Conservation (phyloP, 2,113 vertebrate genomes). For the Phoxinus phoxinus region DNA sequence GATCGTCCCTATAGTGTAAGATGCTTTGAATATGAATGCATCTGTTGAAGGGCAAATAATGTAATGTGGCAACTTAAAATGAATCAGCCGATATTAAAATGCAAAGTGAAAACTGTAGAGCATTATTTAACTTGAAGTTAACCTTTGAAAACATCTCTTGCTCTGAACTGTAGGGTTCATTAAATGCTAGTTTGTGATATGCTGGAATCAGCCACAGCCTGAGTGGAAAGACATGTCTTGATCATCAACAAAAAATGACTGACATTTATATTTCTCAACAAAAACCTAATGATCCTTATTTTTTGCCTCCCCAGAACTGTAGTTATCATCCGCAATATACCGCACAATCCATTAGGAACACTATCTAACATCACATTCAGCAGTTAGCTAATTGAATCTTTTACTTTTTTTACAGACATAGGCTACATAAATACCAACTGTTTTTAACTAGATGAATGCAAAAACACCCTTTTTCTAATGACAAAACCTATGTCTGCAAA, state of each 20-base stretch:
- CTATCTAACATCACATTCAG: conserved; percentile 26
- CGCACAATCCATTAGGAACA: conserved; percentile 26
- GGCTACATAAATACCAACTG: conserved; percentile 5
- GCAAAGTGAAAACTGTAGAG: neutral
- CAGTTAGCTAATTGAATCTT: conserved; percentile 33
- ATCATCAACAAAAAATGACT: conserved; percentile 37
- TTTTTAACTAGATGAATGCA: conserved; percentile 24
- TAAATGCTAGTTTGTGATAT: neutral
- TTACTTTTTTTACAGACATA: conserved; percentile 10
- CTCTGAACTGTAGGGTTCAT: conserved; percentile 6
- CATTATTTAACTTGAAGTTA: conserved; percentile 23
- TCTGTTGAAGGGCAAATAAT: neutral
- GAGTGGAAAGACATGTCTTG: conserved; percentile 25
- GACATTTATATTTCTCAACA: conserved; percentile 41
- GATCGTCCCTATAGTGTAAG: neutral
- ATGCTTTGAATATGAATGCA: neutral
- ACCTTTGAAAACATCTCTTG: conserved; percentile 6
- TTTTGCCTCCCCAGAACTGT: conserved; percentile 5
- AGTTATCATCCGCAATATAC: neutral
- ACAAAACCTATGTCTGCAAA: conserved; percentile 29
- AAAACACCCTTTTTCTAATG: neutral
- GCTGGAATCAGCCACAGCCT: conserved; percentile 23
- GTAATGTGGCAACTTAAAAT: neutral
- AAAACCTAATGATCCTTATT: conserved; percentile 49
- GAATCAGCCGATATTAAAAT: conserved; percentile 4